Base-by-base conservation (phyloP, 2,113 vertebrate genomes). In the Corythornis cristatus region DNA sequence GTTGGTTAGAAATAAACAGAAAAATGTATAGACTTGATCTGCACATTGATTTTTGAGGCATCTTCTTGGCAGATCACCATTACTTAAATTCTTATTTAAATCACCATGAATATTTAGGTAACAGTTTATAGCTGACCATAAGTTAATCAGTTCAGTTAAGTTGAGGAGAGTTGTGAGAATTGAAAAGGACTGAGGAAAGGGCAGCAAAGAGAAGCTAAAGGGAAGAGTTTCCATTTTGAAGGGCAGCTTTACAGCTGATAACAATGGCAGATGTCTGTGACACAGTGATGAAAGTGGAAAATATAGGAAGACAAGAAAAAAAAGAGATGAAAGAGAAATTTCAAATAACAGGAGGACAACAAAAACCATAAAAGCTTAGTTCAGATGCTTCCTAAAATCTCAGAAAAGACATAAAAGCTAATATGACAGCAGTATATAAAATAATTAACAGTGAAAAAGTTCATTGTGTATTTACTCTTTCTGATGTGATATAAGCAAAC, bases 291-390 rank as follows among this genome's bases (percentile, higher is more conserved):
- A 70, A 88, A 83, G 57, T 62, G 42, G 28, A 86, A 85, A 89
- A 76, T 23, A 25, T 5, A 82, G 5, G 2, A 37, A 87, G 28
- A n/a, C 31, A 90, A 61, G 45, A 84, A 79, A 57, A 92, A 37
- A 92, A 37, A 88, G 66, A 83, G 23, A 65, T 82, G 29, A 85
- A 91, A 93, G 25, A 68, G 68, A 60, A 88, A 77, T 70, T 86
- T 77, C 43, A 78, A 48, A 35, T 23, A 71, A 57, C 3, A 88
- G 43, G 40, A 81, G 9, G 33, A 61, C n/a, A 83, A 42, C 22
- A 83, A 57, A 83, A 93, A 43, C 29, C 21, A n/a, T 72, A 35
- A 46, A 62, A 35, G 6, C 51, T 86, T 43, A 51, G 43, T 73
- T 76, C 45, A 65, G 11, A 50, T 61, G 42, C 8, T 89, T 85